Percentiles rank a stretch among this genome's conserved stretches.
Conservation (phyloP, 2,113 vertebrate species). For the Alectura lathami region DNA sequence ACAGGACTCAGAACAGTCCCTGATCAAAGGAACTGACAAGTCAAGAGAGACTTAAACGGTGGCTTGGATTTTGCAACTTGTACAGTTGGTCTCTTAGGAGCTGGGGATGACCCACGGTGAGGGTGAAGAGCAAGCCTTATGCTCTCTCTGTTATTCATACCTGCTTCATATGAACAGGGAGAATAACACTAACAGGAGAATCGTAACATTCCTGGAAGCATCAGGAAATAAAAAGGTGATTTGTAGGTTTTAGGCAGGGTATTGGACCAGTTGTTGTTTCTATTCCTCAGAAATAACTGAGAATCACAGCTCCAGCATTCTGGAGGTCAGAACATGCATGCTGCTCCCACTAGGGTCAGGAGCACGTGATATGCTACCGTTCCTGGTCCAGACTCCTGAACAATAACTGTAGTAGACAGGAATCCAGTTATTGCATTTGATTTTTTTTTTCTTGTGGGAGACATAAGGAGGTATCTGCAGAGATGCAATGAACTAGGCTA, state of each 20-base stretch:
- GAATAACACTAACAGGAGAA: neutral
- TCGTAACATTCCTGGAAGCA: neutral
- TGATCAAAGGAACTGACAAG: neutral
- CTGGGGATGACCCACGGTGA: neutral
- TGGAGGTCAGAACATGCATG: neutral
- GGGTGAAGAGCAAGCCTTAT: neutral
- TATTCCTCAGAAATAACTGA: neutral
- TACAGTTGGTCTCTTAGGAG: neutral
- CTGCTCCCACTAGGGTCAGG: neutral
- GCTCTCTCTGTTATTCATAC: neutral
- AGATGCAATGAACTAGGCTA: neutral
- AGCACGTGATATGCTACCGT: fast-evolving
- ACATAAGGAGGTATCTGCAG: neutral
- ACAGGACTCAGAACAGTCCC: neutral
- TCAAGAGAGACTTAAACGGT: neutral
- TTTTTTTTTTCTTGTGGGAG: neutral
- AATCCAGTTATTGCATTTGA: neutral
- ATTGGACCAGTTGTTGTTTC: neutral
- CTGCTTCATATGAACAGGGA: fast-evolving
- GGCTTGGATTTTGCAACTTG: neutral
- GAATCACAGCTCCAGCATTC: neutral
- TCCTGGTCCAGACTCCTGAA: neutral
- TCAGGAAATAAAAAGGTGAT: neutral
- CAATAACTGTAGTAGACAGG: neutral
- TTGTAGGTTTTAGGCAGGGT: neutral